Conservation (phyloP, 2,113 vertebrate genomes). For the Corythaeola cristata region DNA sequence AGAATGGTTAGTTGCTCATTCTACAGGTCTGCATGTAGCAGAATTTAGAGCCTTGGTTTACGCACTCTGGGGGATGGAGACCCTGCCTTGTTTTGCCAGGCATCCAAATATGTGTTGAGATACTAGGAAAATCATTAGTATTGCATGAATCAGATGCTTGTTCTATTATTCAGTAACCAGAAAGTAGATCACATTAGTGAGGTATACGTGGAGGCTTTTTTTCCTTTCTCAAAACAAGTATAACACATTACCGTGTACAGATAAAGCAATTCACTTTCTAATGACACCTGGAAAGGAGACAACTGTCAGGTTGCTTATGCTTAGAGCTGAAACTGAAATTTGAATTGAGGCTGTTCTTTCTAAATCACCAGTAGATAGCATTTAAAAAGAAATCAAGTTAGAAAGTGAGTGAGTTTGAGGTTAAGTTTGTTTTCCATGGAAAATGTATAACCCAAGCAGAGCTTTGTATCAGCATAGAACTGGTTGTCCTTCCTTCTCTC, state of each 20-base stretch:
- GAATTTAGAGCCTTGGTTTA: background rate
- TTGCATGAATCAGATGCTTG: background rate
- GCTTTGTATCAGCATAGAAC: background rate
- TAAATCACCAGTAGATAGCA: background rate
- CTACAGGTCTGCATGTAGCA: background rate
- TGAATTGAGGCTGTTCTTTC: background rate
- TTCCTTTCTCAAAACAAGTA: background rate
- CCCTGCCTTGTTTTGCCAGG: background rate
- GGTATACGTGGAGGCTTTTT: background rate
- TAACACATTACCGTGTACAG: background rate
- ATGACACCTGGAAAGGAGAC: background rate
- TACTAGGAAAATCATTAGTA: background rate
- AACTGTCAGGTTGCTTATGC: background rate
- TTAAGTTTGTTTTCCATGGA: background rate
- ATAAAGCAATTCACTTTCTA: background rate
- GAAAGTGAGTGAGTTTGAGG: background rate
- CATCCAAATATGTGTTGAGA: background rate
- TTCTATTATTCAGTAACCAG: constrained; percentile 43
- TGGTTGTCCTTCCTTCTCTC: background rate
- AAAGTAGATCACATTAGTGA: constrained; percentile 4
- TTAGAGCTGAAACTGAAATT: background rate
- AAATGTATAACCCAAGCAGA: background rate
- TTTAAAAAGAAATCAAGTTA: background rate
- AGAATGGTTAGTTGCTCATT: background rate
- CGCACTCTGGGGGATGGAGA: background rate